These are phyloP conservation scores for Stomorhina lunata DNA, from an alignment of 2,888 invertebrate species.

Conservation along the genomic window DNA sequence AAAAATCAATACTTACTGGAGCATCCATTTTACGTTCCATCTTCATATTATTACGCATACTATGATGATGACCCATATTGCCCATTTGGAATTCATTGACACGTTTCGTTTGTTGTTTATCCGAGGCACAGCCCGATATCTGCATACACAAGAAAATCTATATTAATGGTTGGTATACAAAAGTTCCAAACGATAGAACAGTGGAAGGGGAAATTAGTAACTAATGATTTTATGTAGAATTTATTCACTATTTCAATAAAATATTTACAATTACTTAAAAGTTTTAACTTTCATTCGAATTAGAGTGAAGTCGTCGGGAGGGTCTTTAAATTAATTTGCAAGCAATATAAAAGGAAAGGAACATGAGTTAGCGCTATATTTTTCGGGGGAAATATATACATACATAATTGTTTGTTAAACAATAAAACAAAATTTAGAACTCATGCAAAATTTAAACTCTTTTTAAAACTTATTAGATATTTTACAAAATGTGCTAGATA, in stretches of 20 bases:
- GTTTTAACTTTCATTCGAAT: neutral
- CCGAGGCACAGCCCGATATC: conserved; percentile 89
- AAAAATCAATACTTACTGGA: conserved; percentile 82
- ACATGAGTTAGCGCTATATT: conserved; percentile 62
- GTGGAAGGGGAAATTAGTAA: conserved; percentile 73
- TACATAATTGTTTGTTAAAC: neutral
- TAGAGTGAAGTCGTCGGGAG: neutral
- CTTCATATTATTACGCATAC: conserved; percentile 83
- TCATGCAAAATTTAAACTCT: conserved; percentile 23
- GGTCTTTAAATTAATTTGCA: conserved; percentile 40
- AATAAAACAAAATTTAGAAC: conserved; percentile 12
- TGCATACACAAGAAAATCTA: conserved; percentile 81
- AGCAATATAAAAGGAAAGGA: neutral
- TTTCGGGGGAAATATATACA: conserved; percentile 15
- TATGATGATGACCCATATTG: conserved; percentile 83
- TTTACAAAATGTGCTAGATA: conserved; percentile 10
- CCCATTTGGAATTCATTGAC: conserved; percentile 93
- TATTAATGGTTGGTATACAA: conserved; percentile 72
- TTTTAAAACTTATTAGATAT: neutral
- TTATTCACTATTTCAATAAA: conserved; percentile 63
- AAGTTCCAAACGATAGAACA: conserved; percentile 58
- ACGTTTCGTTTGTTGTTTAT: conserved; percentile 86
- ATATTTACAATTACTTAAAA: conserved; percentile 42
- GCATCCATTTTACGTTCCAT: conserved; percentile 88
- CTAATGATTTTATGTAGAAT: conserved; percentile 70